A percentile compares a stretch with the other conserved stretches of the same genome.
Conservation (phyloP, 2,888 invertebrate genomes). For the Nomada hirtipes region DNA sequence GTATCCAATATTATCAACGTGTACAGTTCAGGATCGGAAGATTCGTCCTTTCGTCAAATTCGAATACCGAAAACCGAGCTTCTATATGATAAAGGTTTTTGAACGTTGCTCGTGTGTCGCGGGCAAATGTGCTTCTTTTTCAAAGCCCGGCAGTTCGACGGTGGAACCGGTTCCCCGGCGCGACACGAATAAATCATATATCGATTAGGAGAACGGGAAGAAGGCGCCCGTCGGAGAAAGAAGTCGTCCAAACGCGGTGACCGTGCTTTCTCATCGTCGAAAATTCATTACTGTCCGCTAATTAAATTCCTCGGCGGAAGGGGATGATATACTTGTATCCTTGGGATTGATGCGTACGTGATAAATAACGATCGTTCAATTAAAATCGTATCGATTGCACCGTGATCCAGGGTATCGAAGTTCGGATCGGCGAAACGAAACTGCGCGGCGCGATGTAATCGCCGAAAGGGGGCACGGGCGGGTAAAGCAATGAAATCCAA, state of each 20-base stretch:
- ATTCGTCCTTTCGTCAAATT: too few relatives aligned
- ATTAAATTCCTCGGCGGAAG: not conserved
- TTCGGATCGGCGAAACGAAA: conserved; percentile 26
- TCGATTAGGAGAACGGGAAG: conserved; percentile 36
- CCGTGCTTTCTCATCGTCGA: conserved; percentile 12
- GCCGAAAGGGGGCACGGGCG: not conserved
- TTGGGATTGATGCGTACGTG: not conserved
- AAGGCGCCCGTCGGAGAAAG: conserved; percentile 3
- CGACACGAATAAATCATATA: conserved; percentile 45
- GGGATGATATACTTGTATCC: not conserved
- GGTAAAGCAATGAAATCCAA: conserved; percentile 31
- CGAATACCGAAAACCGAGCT: too few relatives aligned
- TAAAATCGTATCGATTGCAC: conserved; percentile 24
- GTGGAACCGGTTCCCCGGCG: conserved; percentile 33
- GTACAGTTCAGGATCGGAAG: too few relatives aligned
- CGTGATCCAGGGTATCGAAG: conserved; percentile 28
- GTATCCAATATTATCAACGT: too few relatives aligned
- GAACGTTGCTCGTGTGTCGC: not conserved
- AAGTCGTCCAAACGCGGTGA: conserved; percentile 3
- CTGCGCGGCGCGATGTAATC: conserved; percentile 25
- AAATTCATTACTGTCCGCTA: conserved; percentile 21
- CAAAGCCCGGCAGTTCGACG: not conserved
- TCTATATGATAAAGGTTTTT: not conserved
- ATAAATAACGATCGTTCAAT: conserved; percentile 27
- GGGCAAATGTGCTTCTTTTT: conserved; percentile 21